Evolutionary conservation across 2,113 vertebrate species (phyloP), one percentile per base, ranked within the genome.

Genomic region (Sprattus sprattus): DNA sequence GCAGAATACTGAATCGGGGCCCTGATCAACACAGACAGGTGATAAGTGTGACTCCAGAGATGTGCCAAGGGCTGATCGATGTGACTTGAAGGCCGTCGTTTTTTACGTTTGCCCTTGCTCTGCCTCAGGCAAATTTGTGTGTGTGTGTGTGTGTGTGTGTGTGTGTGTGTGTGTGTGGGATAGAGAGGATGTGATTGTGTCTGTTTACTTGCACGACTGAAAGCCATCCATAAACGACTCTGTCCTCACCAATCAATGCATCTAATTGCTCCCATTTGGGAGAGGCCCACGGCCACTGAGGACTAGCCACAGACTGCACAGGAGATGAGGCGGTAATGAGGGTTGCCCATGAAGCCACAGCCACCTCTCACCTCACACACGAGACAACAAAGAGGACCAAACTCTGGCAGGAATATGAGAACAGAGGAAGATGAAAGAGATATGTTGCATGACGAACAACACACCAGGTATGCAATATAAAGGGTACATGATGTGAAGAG

Each of bases 41-140:
- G 52, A 90, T 28, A 60, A 60, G 54, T 60, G 54, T n/a, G 54
- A 60, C 54, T 60, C 54, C 54, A 22, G 50, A 86, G 86, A 91
- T 57, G 0, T 82, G n/a, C 81, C 86, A 82, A 13, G 45, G 71
- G 88, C 85, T 81, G 54, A 60, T 60, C 54, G 22, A 60, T 60
- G 54, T 2, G 54, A 60, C 54, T 60, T n/a, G 54, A 60, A 20
- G 54, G 16, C 54, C 22, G 54, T 49, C 47, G 47, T 49, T 49
- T 9, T 49, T 49, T 49, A 49, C 11, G 47, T 49, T 8, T 2
- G 8, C 47, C 47, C 11, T 9, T 49, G 9, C 16, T 60, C 54
- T 60, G 54, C 54, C 15, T 22, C 18, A 15, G 54, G 6, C 54
- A 60, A 60, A 60, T 60, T 18, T 60, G 16, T 60, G 16, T 20